Base-by-base conservation (phyloP, 1,140 invertebrate genomes). In the Drosophila micromelanica region DNA sequence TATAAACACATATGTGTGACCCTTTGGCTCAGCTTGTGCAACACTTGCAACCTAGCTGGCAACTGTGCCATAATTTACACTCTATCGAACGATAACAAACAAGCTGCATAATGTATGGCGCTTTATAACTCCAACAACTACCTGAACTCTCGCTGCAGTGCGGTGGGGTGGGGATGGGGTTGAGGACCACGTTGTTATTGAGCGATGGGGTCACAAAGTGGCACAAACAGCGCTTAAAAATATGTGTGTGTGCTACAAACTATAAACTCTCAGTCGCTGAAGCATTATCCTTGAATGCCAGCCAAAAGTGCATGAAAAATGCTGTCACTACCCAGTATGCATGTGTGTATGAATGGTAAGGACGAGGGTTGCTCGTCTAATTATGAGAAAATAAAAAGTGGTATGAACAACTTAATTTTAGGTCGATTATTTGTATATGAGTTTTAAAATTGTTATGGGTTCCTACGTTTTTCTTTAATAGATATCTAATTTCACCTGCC, bases 31-130 rank as follows among this genome's bases (percentile, higher is more conserved):
- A 20, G 49, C 4, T 38, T 42, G 51, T 9, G 30, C 15, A 13
- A 35, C 51, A 67, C 45, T 63, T 56, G 45, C 32, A 51, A 23
- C 57, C 43, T 37, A 20, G 43, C 65, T 78, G 78, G 70, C 71
- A 78, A 76, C 67, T 78, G 71, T 78, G 84, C 84, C 82, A 87
- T 87, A 87, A 87, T 87, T 87, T 87, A 82, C 84, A 87, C 82
- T 87, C 87, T 87, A 87, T 87, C 82, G 82, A 87, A 87, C 82
- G 79, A 89, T 82, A 87, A 87, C 82, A 87, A 87, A 82, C 82
- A 87, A 87, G 71, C 78, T 87, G 81, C 81, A 86, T 86, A 86
- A 86, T 86, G 63, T 73, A 86, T 82, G 81, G 56, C 67, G 65
- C 59, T 57, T 40, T 76, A 48, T 70, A 35, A 55, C 56, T 42